A percentile compares a stretch with the other conserved stretches of the same genome.
Conservation (phyloP, 2,797 vertebrate genomes). For the Coregonus suidteri region DNA sequence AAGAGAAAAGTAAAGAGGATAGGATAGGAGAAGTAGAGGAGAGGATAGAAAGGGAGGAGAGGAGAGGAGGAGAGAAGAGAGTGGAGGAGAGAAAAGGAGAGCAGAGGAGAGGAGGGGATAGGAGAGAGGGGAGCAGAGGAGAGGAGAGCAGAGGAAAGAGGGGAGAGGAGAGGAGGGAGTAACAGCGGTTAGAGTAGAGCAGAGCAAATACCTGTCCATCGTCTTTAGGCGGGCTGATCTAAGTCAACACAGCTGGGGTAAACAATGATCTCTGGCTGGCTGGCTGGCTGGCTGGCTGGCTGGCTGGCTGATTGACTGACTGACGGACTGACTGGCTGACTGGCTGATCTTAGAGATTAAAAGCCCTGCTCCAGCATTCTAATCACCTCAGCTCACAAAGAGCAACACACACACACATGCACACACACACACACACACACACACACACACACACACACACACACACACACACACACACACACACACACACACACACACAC, state of each 20-base stretch:
- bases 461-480: slow-evolving; percentile 6
- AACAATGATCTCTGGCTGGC: background rate
- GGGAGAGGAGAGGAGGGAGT: too few relatives aligned
- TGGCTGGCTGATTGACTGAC: background rate
- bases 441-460: background rate
- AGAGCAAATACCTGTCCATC: too few relatives aligned
- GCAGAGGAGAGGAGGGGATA: too few relatives aligned
- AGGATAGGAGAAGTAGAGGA: too few relatives aligned
- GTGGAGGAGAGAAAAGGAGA: too few relatives aligned
- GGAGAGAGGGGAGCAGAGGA: too few relatives aligned
- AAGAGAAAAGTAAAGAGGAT: too few relatives aligned
- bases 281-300: background rate
- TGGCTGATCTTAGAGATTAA: slow-evolving; percentile 4
- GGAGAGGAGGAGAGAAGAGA: too few relatives aligned
- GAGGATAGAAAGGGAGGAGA: background rate
- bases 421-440: background rate
- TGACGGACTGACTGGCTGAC: background rate
- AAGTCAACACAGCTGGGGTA: background rate
- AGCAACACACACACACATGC: background rate
- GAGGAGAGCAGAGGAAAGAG: too few relatives aligned
- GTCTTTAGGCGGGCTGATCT: background rate
- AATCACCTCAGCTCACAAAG: background rate
- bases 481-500: slow-evolving; percentile 6
- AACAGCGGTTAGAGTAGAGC: too few relatives aligned
- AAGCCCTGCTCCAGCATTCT: background rate